Evolutionary conservation across 2,797 vertebrate species (phyloP).

Genomic region (Eulemur albifrons): DNA sequence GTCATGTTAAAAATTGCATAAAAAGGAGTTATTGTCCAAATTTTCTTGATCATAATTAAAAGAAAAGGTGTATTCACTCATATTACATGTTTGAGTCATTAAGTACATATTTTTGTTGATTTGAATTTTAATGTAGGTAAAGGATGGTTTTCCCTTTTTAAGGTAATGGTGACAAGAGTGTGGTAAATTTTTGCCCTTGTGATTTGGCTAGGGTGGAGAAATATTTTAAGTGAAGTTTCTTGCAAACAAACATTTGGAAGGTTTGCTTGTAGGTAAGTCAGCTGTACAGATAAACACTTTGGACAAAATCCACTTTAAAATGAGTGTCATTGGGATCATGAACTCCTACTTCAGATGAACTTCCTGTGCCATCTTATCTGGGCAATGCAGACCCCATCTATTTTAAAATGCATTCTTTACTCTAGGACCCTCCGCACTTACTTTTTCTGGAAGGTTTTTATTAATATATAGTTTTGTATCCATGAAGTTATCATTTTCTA

Average conservation of each 20-base stretch:
- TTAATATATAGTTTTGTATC: not conserved
- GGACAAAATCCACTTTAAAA: not conserved
- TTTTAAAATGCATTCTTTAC: not conserved
- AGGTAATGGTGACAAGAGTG: not conserved
- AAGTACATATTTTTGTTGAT: not conserved
- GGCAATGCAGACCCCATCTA: not conserved
- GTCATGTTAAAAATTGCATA: not conserved
- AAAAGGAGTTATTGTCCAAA: not conserved
- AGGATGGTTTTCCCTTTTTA: conserved; percentile 24
- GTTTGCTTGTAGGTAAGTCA: not conserved
- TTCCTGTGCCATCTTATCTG: not conserved
- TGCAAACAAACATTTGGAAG: not conserved
- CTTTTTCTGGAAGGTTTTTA: conserved; percentile 11
- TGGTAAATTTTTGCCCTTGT: not conserved
- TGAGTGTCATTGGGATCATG: not conserved
- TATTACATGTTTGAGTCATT: not conserved
- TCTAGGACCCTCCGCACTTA: not conserved
- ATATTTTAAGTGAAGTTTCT: not conserved
- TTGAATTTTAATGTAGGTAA: not conserved
- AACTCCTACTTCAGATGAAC: not conserved
- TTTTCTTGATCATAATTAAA: conserved; percentile 21
- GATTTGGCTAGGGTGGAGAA: not conserved
- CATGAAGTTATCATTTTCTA: not conserved
- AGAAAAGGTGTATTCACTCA: not conserved
- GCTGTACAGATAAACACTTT: not conserved